Percentiles rank a stretch among this genome's conserved stretches.
phyloP scores from a whole-genome alignment of 2,888 invertebrate genomes.

The Lasius fuliginosus region DNA sequence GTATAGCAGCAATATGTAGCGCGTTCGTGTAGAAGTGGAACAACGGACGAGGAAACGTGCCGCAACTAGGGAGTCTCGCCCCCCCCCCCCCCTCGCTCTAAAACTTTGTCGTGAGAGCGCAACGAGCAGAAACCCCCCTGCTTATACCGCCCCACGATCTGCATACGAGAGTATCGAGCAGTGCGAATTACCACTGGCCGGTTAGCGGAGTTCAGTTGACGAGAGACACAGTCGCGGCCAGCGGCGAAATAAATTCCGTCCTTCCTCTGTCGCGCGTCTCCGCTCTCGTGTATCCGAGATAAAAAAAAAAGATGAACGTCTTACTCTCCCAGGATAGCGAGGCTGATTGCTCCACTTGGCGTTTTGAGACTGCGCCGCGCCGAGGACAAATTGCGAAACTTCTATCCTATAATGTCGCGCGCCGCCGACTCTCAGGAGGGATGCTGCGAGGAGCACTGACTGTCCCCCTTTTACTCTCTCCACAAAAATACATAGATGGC shows the following conservation, averaged over 20 bases:
- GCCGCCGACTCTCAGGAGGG: conserved; percentile 36
- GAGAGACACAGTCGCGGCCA: conserved; percentile 4
- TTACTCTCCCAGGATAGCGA: conserved; percentile 66
- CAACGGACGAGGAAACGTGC: background rate
- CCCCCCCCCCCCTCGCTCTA: conserved; percentile 3
- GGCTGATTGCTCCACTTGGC: conserved; percentile 70
- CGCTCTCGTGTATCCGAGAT: conserved; percentile 46
- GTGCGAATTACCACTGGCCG: conserved; percentile 44
- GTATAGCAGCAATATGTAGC: background rate
- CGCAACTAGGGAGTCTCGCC: background rate
- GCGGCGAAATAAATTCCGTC: conserved; percentile 48
- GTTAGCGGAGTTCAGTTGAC: conserved; percentile 31
- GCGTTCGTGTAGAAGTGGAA: conserved; percentile 15
- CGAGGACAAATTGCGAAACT: conserved; percentile 68
- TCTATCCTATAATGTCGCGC: conserved; percentile 56
- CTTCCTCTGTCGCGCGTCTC: conserved; percentile 27
- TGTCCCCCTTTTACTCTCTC: background rate
- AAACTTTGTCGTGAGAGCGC: conserved; percentile 46
- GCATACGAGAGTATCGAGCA: conserved; percentile 55
- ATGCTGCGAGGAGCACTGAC: background rate
- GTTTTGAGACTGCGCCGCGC: conserved; percentile 60
- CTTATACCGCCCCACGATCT: conserved; percentile 45
- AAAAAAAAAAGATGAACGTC: conserved; percentile 63
- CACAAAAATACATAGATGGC: conserved; percentile 46
- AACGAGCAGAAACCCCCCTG: conserved; percentile 20